A percentile compares a stretch with the other conserved stretches of the same genome.
These are phyloP conservation scores for Protaetia brevitarsis DNA, from an alignment of 1,140 invertebrate species.

Conservation along the genomic window DNA sequence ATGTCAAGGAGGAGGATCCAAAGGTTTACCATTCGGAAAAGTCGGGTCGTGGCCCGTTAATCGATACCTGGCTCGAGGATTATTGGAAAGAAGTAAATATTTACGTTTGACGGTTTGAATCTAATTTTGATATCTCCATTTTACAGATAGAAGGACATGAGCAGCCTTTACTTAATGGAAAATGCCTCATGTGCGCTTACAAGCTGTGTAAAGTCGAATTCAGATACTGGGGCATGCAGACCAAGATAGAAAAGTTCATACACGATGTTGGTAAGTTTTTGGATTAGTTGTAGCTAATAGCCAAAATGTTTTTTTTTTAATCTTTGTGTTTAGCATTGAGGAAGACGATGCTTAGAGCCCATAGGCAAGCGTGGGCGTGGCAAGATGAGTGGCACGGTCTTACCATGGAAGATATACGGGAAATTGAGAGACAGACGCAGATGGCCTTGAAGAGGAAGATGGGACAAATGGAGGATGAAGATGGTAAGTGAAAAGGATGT, in stretches of 20 bases:
- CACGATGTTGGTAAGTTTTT: conserved; percentile 82
- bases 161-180: conserved; percentile 74
- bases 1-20: conserved; percentile 93
- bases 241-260: conserved; percentile 98
- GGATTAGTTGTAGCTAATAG: background rate
- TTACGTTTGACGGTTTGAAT: background rate
- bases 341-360: conserved; percentile 97
- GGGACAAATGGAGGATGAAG: conserved; percentile 55
- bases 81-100: conserved; percentile 72
- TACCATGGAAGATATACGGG: conserved; percentile 95
- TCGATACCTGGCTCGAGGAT: conserved; percentile 86
- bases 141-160: conserved; percentile 62
- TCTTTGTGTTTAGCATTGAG: conserved; percentile 65
- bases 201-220: conserved; percentile 98
- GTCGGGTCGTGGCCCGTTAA: conserved; percentile 87
- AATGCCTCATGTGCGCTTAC: conserved; percentile 98
- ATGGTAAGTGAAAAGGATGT: no score
- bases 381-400: conserved; percentile 98
- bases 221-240: conserved; percentile 99
- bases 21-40: conserved; percentile 85
- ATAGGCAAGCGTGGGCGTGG: conserved; percentile 99
- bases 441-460: conserved; percentile 86
- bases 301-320: conserved; percentile 13
- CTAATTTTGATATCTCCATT: conserved; percentile 2
- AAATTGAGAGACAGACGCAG: conserved; percentile 93